These are phyloP conservation scores for Sparidentex hasta DNA, from an alignment of 2,797 vertebrate species.

Conservation along the genomic window DNA sequence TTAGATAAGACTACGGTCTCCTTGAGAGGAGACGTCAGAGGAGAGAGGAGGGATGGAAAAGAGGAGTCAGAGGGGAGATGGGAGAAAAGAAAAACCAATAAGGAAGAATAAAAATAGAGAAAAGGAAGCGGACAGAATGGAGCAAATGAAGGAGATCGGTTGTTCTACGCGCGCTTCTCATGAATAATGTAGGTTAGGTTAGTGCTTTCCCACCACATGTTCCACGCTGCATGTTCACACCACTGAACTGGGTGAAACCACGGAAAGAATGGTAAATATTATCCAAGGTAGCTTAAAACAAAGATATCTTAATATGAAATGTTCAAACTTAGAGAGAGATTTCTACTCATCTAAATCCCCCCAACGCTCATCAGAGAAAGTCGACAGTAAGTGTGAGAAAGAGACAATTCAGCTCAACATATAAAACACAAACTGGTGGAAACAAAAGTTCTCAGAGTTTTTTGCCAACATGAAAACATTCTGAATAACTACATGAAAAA, in stretches of 20 bases:
- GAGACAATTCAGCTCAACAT: neutral
- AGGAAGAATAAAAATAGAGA: slow-evolving; percentile 52
- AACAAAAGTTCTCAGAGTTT: neutral
- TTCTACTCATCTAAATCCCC: neutral
- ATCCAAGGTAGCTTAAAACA: neutral
- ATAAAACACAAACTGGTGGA: slow-evolving; percentile 1
- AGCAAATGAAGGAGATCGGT: neutral
- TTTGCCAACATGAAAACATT: neutral
- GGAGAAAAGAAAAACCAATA: slow-evolving; percentile 10
- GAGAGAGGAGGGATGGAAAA: no score
- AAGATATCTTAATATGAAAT: neutral
- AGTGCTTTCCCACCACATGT: slow-evolving; percentile 39
- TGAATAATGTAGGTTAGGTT: slow-evolving; percentile 65
- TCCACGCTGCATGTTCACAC: slow-evolving; percentile 35
- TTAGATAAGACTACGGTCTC: neutral
- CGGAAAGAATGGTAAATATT: neutral
- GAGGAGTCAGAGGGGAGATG: neutral
- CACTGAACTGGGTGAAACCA: neutral
- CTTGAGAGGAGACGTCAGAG: neutral
- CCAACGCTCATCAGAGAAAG: neutral
- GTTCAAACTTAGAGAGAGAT: neutral
- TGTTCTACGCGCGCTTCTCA: slow-evolving; percentile 33
- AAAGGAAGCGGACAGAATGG: neutral
- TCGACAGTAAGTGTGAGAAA: neutral
- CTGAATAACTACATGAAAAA: neutral